phyloP scores from a whole-genome alignment of 2,797 vertebrate species.

The Peromyscus nudipes region DNA sequence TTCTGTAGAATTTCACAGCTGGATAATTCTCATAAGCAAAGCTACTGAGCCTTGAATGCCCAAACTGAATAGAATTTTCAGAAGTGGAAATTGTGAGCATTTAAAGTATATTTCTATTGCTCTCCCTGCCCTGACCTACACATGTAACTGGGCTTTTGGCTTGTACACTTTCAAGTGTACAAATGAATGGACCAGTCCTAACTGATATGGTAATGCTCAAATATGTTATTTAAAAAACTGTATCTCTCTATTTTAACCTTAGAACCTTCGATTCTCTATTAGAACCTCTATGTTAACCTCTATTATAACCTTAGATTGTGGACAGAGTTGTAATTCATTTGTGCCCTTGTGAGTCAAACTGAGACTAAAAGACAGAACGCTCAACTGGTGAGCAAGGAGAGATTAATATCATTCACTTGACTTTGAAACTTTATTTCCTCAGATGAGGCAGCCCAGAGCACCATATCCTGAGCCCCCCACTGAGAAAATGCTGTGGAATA shows the following conservation, averaged over 20 bases:
- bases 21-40: slow-evolving; percentile 68
- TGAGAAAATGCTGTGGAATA: background rate
- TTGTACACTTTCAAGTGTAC: slow-evolving; percentile 55
- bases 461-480: background rate
- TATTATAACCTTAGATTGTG: background rate
- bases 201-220: slow-evolving; percentile 7
- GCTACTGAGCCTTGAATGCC: slow-evolving; percentile 52
- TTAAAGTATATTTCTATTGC: slow-evolving; percentile 56
- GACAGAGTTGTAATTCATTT: slow-evolving; percentile 42
- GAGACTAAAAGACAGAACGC: background rate
- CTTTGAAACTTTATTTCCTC: slow-evolving; percentile 10
- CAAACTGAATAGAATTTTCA: slow-evolving; percentile 68
- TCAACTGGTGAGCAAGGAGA: background rate
- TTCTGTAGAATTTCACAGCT: slow-evolving; percentile 67
- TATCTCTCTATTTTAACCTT: background rate
- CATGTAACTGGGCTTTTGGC: slow-evolving; percentile 28
- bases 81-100: slow-evolving; percentile 57
- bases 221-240: background rate
- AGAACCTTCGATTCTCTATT: background rate
- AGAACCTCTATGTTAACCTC: slow-evolving; percentile 10
- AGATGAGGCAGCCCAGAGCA: background rate
- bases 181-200: slow-evolving; percentile 51
- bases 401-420: background rate
- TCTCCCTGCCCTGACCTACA: background rate
- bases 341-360: background rate